Evolutionary conservation across 2,797 vertebrate genomes (phyloP).

Genomic region (Garrulus glandarius): DNA sequence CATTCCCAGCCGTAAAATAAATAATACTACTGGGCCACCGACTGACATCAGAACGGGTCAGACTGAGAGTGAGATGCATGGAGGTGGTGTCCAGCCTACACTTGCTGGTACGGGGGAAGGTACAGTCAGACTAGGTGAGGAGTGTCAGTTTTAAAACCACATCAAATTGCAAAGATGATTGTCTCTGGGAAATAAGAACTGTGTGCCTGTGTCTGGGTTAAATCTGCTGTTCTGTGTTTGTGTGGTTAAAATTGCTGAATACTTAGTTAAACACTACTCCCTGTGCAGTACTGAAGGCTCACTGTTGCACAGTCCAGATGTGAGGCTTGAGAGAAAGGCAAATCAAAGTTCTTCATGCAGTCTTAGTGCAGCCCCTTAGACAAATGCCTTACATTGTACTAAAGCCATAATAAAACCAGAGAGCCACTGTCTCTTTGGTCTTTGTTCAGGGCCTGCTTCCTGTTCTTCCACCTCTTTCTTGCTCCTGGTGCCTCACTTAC

Average conservation of each 20-base stretch:
- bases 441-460: not conserved
- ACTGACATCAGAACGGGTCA: constrained; percentile 78
- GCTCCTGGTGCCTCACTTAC: not conserved
- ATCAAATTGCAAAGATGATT: not conserved
- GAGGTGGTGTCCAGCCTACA: constrained; percentile 75
- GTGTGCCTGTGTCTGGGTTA: not conserved
- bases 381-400: not conserved
- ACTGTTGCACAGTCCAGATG: not conserved
- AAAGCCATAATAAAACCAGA: not conserved
- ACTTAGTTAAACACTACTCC: not conserved
- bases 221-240: not conserved
- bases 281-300: not conserved
- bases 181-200: not conserved
- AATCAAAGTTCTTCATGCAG: not conserved
- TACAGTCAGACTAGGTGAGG: constrained; percentile 82
- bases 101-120: constrained; percentile 80
- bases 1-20: constrained; percentile 88
- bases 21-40: constrained; percentile 55
- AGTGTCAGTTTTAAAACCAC: not conserved
- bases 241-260: not conserved
- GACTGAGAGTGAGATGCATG: constrained; percentile 78
- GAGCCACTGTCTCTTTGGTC: not conserved
- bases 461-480: not conserved
- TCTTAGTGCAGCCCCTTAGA: not conserved
- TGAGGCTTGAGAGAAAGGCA: not conserved